Base-by-base conservation (phyloP, 2,113 vertebrate genomes). In the Callionymus lyra region DNA sequence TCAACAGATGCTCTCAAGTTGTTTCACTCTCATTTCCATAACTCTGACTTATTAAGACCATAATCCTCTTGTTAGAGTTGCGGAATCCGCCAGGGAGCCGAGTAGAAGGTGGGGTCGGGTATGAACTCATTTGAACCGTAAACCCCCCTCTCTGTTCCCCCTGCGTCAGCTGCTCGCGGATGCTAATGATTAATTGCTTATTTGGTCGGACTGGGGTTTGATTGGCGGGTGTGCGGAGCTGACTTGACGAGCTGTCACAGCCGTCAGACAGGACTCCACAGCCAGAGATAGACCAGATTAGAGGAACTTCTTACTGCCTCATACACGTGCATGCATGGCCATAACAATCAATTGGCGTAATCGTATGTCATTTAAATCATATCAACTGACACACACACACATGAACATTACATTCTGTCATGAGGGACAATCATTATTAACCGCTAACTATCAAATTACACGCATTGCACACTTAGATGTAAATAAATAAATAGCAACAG, bases 141-240 rank as follows among this genome's bases (percentile, higher is more conserved):
- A 14, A 43, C 10, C 17, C 37, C 47, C 32, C 50, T 38, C 12
- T 34, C 39, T 1, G 8, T 27, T 38, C 41, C 14, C 50, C 34
- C n/a, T 47, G 44, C 16, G 18, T 69, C 1, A 12, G 41, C 61
- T 63, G 62, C 60, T 68, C 51, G 57, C 48, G 51, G 52, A 76
- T 66, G 65, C 73, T 75, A 65, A 71, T 74, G 67, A 70, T 73
- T 79, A 77, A 75, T 79, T 77, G 73, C 76, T 71, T 72, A 77
- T 77, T 75, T 69, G 64, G 68, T 53, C 16, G 53, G 57, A 36
- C 15, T 12, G 66, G 21, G 63, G 38, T 35, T 63, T 81, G 79
- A 81, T 62, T 65, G 79, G 52, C 79, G 3, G 68, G 37, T 64
- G 58, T 19, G 45, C 31, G 32, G 64, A 81, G 66, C 57, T 34